These are phyloP conservation scores for Crotalus adamanteus DNA, from an alignment of 2,797 vertebrate species.

Conservation along the genomic window DNA sequence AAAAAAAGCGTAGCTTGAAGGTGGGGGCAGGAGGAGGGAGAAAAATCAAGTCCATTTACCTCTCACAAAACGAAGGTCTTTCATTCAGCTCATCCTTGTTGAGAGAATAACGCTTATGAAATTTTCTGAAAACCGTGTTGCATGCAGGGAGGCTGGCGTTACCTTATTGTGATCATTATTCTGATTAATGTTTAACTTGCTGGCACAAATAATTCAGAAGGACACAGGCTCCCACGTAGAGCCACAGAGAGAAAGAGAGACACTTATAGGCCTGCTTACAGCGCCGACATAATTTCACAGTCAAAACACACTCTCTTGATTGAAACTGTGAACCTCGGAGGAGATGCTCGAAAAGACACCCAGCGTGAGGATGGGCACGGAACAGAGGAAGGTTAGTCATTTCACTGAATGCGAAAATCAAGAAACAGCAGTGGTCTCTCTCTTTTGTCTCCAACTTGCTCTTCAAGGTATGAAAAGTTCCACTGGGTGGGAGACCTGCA, in stretches of 20 bases:
- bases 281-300: conserved; percentile 66
- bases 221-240: not conserved
- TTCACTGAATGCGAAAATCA: conserved; percentile 72
- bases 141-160: not conserved
- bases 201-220: conserved; percentile 58
- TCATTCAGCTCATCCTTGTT: not conserved
- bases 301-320: conserved; percentile 58
- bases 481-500: conserved; percentile 74
- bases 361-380: not conserved
- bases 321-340: conserved; percentile 63
- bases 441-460: conserved; percentile 71
- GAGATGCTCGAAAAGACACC: conserved; percentile 66
- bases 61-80: not conserved
- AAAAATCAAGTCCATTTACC: not conserved
- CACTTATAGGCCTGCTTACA: conserved; percentile 64
- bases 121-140: not conserved
- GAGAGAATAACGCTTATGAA: not conserved
- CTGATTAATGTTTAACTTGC: not conserved
- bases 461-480: conserved; percentile 72
- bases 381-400: conserved; percentile 56
- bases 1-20: not conserved
- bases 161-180: not conserved
- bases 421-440: conserved; percentile 66
- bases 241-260: not conserved
- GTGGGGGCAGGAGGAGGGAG: too few relatives aligned